Evolutionary conservation across 2,797 vertebrate species (phyloP).

Genomic region (Propithecus deckenii): DNA sequence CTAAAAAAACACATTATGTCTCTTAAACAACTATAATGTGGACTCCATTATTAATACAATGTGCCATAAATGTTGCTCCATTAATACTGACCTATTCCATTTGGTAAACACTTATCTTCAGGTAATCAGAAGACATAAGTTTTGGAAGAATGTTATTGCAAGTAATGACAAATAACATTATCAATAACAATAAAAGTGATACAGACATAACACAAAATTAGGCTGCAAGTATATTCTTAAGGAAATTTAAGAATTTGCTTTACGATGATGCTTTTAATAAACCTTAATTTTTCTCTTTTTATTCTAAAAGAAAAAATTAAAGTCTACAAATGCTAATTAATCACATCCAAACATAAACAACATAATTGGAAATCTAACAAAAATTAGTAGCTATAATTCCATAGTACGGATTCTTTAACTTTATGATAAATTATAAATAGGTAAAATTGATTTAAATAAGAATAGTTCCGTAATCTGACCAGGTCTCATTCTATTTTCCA

Average conservation of each 20-base stretch:
- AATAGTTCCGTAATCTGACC: too few relatives aligned
- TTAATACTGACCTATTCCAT: conserved; percentile 78
- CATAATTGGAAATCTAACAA: not conserved
- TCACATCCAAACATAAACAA: not conserved
- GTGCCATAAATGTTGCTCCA: conserved; percentile 83
- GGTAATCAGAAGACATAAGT: conserved; percentile 38
- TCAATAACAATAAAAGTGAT: conserved; percentile 10
- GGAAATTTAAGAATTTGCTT: not conserved
- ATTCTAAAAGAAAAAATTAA: not conserved
- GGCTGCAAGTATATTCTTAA: not conserved
- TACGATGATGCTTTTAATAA: not conserved
- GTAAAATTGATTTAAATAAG: not conserved
- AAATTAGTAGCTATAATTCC: not conserved
- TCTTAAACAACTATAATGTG: conserved; percentile 83
- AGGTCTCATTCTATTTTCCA: too few relatives aligned
- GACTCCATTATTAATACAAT: conserved; percentile 68
- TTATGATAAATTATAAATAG: not conserved
- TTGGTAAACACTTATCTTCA: conserved; percentile 65
- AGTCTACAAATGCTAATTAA: not conserved
- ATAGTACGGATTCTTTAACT: not conserved
- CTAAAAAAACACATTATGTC: conserved; percentile 84
- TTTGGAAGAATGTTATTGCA: conserved; percentile 24
- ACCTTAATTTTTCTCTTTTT: not conserved
- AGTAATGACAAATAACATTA: conserved; percentile 37
- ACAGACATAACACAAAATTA: not conserved